These are phyloP conservation scores for Trypoxylus dichotomus DNA, from an alignment of 1,140 invertebrate species.

Conservation along the genomic window DNA sequence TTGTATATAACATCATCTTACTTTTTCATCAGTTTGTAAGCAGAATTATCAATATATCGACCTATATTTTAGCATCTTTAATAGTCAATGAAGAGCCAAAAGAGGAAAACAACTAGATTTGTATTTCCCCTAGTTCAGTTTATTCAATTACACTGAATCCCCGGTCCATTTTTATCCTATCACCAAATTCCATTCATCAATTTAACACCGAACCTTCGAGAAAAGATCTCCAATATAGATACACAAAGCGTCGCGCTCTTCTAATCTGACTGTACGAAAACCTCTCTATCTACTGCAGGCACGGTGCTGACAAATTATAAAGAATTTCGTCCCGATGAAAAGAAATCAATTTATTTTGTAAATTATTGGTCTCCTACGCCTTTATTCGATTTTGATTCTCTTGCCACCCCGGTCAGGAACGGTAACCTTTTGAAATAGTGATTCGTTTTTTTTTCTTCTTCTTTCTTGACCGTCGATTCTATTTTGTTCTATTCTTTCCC, in stretches of 20 bases:
- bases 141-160: background rate
- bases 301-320: background rate
- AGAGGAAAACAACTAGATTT: background rate
- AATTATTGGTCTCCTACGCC: slow-evolving; percentile 10
- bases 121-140: background rate
- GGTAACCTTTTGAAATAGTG: background rate
- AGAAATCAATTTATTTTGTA: slow-evolving; percentile 34
- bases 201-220: background rate
- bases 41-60: background rate
- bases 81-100: too few species aligned
- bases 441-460: background rate
- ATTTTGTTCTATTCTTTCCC: background rate
- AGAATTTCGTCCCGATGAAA: slow-evolving; percentile 26
- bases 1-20: background rate
- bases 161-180: background rate
- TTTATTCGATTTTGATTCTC: background rate
- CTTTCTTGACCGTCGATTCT: background rate
- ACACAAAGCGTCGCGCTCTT: background rate
- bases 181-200: background rate
- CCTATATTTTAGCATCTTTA: too few species aligned
- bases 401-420: background rate
- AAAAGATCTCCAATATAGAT: background rate
- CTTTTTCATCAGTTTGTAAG: background rate
- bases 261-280: background rate
- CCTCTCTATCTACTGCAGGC: background rate